Base-by-base conservation (phyloP, 2,113 vertebrate species). In the Gavia stellata region DNA sequence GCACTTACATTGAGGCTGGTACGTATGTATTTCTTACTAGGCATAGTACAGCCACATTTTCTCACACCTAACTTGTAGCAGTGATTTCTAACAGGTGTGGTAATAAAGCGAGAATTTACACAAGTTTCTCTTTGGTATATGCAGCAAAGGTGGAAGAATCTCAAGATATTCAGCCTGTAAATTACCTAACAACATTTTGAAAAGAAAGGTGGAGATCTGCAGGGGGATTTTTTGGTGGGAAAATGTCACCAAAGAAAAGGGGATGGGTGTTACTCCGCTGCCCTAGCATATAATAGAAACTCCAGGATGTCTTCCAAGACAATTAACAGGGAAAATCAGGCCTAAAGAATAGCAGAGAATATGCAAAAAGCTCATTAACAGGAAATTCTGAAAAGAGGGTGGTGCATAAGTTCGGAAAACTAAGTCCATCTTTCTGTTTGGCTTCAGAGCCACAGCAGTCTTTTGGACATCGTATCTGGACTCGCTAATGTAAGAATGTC, bases 1-100 rank as follows among this genome's bases (percentile, higher is more conserved):
- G 50, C 90, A 86, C 92, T 95, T 6, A 75, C 33, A 6, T n/a
- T 5, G 25, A 89, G 81, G 45, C 80, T 80, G 84, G 34, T 49
- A 47, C 8, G 2, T 29, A 59, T 56, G 20, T n/a, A 77, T 91
- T 95, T 81, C 83, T 89, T 82, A 47, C 80, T 86, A 40, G 74
- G 81, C 72, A 25, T 3, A 67, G 86, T 63, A 36, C 66, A 83
- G 84, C 45, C 81, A 63, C 87, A 1, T 82, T 90, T 94, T 92
- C 96, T 95, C 95, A 93, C 89, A 95, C 95, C 78, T 95, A 85
- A 61, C 67, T 12, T 88, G 61, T 36, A 86, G 49, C 66, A 96
- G 78, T 94, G 94, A 86, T 96, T 96, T 92, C 87, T 93, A 97
- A 70, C 92, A 97, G 70, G 94, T 96, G 91, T 93, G 86, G 84